These are phyloP conservation scores for Eurystomus gularis DNA, from an alignment of 2,113 vertebrate species.

Conservation along the genomic window DNA sequence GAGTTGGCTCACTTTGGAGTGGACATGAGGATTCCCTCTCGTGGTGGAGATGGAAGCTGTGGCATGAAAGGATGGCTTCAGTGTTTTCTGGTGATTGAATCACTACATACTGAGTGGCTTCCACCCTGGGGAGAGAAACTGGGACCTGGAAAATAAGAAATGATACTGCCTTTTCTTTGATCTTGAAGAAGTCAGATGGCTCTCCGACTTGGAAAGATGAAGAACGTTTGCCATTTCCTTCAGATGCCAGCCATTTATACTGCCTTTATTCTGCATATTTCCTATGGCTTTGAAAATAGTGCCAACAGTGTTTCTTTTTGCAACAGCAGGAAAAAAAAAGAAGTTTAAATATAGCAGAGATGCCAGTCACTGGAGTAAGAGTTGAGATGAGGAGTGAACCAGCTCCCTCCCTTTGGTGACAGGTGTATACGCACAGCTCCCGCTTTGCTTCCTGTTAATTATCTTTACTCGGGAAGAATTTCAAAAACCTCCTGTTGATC, in stretches of 20 bases:
- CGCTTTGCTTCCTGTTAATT: constrained; percentile 11
- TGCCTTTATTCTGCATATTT: not conserved
- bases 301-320: not conserved
- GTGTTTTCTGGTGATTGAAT: not conserved
- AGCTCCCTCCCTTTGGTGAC: not conserved
- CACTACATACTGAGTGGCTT: not conserved
- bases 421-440: not conserved
- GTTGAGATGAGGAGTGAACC: not conserved
- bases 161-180: not conserved
- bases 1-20: not conserved
- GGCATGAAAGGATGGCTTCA: not conserved
- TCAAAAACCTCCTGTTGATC: constrained; percentile 33
- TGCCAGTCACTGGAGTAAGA: not conserved
- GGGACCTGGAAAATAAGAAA: not conserved
- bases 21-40: not conserved
- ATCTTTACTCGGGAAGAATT: constrained; percentile 18
- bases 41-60: not conserved
- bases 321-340: not conserved
- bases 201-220: not conserved
- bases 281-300: not conserved
- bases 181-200: not conserved
- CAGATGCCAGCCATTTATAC: not conserved
- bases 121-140: not conserved
- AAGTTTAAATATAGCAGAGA: not conserved
- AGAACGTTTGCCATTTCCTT: not conserved